Percentiles rank a stretch among this genome's conserved stretches.
Evolutionary conservation across 2,113 vertebrate genomes (phyloP).

Genomic region (Anolis sagrei): DNA sequence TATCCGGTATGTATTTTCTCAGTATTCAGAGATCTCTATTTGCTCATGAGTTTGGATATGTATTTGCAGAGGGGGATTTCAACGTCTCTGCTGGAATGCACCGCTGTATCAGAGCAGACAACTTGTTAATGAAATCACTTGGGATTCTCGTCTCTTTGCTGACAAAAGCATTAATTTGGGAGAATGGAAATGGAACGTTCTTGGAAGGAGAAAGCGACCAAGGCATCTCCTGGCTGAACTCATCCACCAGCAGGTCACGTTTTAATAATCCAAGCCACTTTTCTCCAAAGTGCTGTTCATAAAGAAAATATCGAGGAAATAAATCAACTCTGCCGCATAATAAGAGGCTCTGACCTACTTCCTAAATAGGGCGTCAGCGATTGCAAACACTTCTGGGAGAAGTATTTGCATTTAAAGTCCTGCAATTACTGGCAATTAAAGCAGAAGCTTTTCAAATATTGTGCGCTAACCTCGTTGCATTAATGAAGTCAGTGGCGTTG

Average conservation of each 20-base stretch:
- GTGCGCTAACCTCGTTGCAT: slow-evolving; percentile 27
- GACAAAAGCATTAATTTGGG: neutral
- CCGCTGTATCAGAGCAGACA: neutral
- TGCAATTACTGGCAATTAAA: slow-evolving; percentile 48
- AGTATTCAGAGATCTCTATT: neutral
- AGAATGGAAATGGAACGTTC: slow-evolving; percentile 3
- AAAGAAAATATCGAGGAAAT: slow-evolving; percentile 53
- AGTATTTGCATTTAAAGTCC: slow-evolving; percentile 55
- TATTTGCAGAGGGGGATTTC: neutral
- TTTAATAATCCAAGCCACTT: slow-evolving; percentile 4
- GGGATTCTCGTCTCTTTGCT: slow-evolving; percentile 16
- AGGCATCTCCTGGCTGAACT: neutral
- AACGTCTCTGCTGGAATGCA: neutral
- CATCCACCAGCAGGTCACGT: neutral
- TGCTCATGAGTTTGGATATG: neutral
- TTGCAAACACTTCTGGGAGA: slow-evolving; percentile 23
- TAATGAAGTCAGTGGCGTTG: slow-evolving; percentile 32
- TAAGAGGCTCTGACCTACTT: slow-evolving; percentile 44
- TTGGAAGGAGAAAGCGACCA: slow-evolving; percentile 17
- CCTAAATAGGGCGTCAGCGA: slow-evolving; percentile 45
- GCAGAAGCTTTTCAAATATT: slow-evolving; percentile 44
- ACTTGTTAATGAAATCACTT: neutral
- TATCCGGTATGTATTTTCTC: neutral
- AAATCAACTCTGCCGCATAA: slow-evolving; percentile 31
- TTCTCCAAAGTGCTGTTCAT: slow-evolving; percentile 21